Conservation (phyloP, 2,888 invertebrate genomes). For the Myopa tessellatipennis region DNA sequence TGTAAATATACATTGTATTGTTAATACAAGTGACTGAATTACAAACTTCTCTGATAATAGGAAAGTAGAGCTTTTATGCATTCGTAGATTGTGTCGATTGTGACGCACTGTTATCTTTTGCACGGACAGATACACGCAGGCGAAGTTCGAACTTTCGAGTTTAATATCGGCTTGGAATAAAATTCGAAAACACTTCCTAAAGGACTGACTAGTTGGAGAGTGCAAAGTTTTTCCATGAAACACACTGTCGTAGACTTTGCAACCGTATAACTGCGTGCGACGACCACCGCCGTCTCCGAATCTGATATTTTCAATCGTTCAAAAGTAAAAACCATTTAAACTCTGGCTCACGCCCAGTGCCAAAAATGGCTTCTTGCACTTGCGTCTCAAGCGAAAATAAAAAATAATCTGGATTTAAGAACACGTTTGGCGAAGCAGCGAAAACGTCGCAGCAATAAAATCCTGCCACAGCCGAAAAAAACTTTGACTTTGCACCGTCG, state of each 20-base stretch:
- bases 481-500: constrained; percentile 19
- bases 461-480: constrained; percentile 9
- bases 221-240: constrained; percentile 52
- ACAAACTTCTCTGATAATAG: too few species aligned
- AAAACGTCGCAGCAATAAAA: constrained; percentile 2
- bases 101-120: too few species aligned
- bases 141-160: constrained; percentile 39
- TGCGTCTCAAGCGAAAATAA: background rate
- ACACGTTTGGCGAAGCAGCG: constrained; percentile 14
- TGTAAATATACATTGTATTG: too few species aligned
- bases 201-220: constrained; percentile 51
- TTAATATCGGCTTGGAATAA: constrained; percentile 47
- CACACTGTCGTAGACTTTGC: constrained; percentile 51
- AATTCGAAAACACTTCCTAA: constrained; percentile 44
- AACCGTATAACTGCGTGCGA: constrained; percentile 42
- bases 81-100: too few species aligned
- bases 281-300: constrained; percentile 10
- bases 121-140: constrained; percentile 24
- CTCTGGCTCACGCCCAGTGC: background rate
- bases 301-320: constrained; percentile 7
- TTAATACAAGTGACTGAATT: too few species aligned
- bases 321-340: constrained; percentile 13
- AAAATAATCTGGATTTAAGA: background rate
- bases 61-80: too few species aligned
- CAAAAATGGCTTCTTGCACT: background rate